These are phyloP conservation scores for Psix sp. DNA, from an alignment of 1,140 invertebrate genomes.

Conservation along the genomic window DNA sequence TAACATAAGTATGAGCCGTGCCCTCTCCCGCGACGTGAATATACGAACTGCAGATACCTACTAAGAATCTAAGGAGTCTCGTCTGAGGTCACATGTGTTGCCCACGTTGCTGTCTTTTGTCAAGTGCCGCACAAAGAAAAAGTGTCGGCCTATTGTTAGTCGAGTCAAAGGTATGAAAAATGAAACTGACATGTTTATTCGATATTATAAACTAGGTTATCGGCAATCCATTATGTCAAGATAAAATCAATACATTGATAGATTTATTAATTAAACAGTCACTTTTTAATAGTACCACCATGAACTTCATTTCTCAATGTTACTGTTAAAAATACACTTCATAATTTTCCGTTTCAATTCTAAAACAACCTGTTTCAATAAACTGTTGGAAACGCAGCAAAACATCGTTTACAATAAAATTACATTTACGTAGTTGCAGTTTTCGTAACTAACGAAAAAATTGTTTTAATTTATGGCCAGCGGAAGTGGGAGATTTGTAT, in stretches of 20 bases:
- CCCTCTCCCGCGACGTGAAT: slow-evolving; percentile 28
- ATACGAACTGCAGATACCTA: slow-evolving; percentile 47
- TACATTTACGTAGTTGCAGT: too few species aligned
- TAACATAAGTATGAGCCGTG: slow-evolving; percentile 35
- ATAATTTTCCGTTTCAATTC: too few species aligned
- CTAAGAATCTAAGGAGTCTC: slow-evolving; percentile 58
- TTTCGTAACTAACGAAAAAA: too few species aligned
- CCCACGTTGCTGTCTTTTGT: slow-evolving; percentile 75
- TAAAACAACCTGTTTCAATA: too few species aligned
- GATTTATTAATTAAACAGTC: too few species aligned
- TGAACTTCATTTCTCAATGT: too few species aligned
- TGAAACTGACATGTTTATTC: slow-evolving; percentile 9
- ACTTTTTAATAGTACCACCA: too few species aligned
- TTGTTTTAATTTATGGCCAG: too few species aligned
- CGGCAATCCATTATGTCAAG: not conserved
- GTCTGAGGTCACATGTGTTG: slow-evolving; percentile 69
- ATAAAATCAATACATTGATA: not conserved
- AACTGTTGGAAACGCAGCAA: too few species aligned
- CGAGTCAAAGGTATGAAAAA: slow-evolving; percentile 23
- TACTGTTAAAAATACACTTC: too few species aligned
- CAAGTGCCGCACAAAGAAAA: slow-evolving; percentile 27
- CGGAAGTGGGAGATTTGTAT: too few species aligned
- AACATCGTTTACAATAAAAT: too few species aligned
- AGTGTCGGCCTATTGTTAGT: slow-evolving; percentile 7
- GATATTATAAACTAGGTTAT: not conserved